Percentiles rank a stretch among this genome's conserved stretches.
These are phyloP conservation scores for Ophraella communa DNA, from an alignment of 2,888 invertebrate species.

Conservation along the genomic window DNA sequence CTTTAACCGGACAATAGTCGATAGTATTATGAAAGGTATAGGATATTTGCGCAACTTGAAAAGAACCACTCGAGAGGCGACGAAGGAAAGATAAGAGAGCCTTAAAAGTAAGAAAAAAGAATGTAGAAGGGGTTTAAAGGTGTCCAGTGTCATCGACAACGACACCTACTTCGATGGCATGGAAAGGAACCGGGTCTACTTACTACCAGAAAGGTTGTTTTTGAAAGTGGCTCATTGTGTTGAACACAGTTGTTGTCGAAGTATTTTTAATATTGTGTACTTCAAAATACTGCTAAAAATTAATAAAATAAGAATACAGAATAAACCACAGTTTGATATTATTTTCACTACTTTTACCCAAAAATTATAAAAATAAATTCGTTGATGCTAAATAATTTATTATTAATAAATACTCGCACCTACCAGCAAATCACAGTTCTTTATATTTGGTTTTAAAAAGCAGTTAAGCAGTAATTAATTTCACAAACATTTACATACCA, in stretches of 20 bases:
- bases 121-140: slow-evolving; percentile 39
- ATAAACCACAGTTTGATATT: too few relatives aligned
- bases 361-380: too few relatives aligned
- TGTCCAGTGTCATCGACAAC: slow-evolving; percentile 49
- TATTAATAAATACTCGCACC: too few relatives aligned
- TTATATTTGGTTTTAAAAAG: too few relatives aligned
- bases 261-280: neutral
- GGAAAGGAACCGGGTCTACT: slow-evolving; percentile 32
- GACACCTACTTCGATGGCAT: slow-evolving; percentile 47
- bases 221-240: neutral
- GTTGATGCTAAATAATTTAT: too few relatives aligned
- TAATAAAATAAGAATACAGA: too few relatives aligned
- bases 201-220: neutral
- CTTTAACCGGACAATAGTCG: neutral
- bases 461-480: too few relatives aligned
- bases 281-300: neutral
- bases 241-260: neutral
- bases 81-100: slow-evolving; percentile 11
- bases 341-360: too few relatives aligned
- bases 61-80: neutral
- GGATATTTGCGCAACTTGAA: neutral
- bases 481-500: too few relatives aligned
- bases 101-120: slow-evolving; percentile 14
- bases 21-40: neutral
- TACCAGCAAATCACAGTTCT: too few relatives aligned